Evolutionary conservation across 2,888 invertebrate genomes (phyloP), one percentile per base, ranked within the genome.

Genomic region (Sylvicola cinctus): DNA sequence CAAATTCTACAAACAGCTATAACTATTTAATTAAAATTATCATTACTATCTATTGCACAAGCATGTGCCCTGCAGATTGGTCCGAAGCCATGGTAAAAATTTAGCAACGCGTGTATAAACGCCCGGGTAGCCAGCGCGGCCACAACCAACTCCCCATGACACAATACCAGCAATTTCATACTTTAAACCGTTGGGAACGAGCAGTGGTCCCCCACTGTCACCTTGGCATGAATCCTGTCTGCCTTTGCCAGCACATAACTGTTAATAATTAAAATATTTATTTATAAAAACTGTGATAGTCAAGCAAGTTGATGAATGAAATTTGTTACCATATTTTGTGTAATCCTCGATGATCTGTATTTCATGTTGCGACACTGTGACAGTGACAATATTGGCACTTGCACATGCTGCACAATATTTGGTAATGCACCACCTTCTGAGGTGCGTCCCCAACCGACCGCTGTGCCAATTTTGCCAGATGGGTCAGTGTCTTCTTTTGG

Each of bases 141-240:
- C 62, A 34, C 62, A 62, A 10, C 62, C 61, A 28, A 83, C 79
- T 10, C 84, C 84, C 83, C 83, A 84, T 0, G 81, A 83, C 0
- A 84, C 84, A 43, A 83, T 77, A 76, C 84, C 84, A 35, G 78
- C 74, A 36, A 84, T 75, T 58, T 81, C 80, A 46, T 69, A 74
- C 52, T 73, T 78, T 38, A 78, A 76, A 23, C 74, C 77, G 42
- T 70, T 71, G 40, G 76, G 74, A 3, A 84, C 58, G 1, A 84
- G 60, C 29, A 85, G 58, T 1, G 85, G 85, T 0, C 85, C 85
- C 12, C 85, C 85, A 44, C 83, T 83, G 53, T 85, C 85, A 0
- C 85, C 85, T 57, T 85, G 85, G 46, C 85, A 87, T 1, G 84
- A 84, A 55, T 87, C 85, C 49, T 77, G 74, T 5, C 68, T 68